A percentile compares a stretch with the other conserved stretches of the same genome.
phyloP scores from a whole-genome alignment of 2,888 invertebrate species.

The Antitype chi region DNA sequence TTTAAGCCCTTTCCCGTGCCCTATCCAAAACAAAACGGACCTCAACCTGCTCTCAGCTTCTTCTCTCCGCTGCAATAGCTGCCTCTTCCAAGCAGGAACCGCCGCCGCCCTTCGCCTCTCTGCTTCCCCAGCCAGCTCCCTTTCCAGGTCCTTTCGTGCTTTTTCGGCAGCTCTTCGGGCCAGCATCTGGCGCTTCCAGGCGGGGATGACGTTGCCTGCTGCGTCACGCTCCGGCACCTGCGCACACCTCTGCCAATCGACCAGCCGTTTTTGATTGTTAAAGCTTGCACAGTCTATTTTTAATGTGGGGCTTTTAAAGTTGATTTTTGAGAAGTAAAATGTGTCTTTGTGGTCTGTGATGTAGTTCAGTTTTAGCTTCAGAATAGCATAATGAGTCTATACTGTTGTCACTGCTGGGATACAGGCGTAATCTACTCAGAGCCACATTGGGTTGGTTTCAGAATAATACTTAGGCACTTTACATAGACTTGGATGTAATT shows the following conservation, averaged over 20 bases:
- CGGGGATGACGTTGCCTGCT: constrained; percentile 97
- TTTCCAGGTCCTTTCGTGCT: constrained; percentile 97
- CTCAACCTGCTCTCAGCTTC: constrained; percentile 94
- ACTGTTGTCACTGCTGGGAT: background rate
- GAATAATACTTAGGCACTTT: background rate
- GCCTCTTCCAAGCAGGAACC: constrained; percentile 98
- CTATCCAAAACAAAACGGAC: constrained; percentile 84
- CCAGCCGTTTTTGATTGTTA: constrained; percentile 76
- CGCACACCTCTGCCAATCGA: constrained; percentile 87
- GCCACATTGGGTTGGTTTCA: too few relatives aligned
- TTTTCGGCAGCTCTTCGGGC: constrained; percentile 98
- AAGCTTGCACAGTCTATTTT: constrained; percentile 64
- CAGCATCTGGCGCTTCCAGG: constrained; percentile 98
- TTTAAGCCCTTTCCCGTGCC: background rate
- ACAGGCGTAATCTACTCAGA: background rate
- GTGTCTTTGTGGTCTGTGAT: background rate
- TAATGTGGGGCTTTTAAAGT: constrained; percentile 41
- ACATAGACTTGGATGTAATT: background rate
- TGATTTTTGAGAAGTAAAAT: constrained; percentile 14
- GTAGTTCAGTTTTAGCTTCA: constrained; percentile 25
- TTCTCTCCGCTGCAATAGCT: constrained; percentile 95
- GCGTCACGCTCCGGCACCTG: constrained; percentile 97
- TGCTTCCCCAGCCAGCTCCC: constrained; percentile 95
- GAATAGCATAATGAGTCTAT: background rate
- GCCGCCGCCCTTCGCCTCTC: constrained; percentile 96